These are phyloP conservation scores for Trematomus bernacchii DNA, from an alignment of 2,797 vertebrate genomes.

Conservation along the genomic window DNA sequence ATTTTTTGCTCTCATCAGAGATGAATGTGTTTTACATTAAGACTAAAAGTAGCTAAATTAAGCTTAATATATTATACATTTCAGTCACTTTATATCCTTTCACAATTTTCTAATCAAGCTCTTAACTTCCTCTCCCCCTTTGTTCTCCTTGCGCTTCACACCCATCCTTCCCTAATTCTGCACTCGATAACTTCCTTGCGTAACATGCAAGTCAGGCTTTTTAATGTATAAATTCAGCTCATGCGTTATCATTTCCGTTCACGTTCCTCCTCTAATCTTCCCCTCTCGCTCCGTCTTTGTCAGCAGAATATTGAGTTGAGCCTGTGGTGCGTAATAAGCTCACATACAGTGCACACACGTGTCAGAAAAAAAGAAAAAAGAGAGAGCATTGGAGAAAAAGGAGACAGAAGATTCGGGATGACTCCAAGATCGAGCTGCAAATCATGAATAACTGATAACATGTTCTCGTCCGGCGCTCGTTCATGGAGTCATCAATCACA, in stretches of 20 bases:
- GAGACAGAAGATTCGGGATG: conserved; percentile 41
- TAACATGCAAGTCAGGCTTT: conserved; percentile 34
- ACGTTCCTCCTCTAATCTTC: conserved; percentile 41
- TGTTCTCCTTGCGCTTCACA: conserved; percentile 14
- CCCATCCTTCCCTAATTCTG: neutral
- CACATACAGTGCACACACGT: neutral
- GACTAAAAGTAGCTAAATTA: conserved; percentile 48
- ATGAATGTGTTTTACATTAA: conserved; percentile 37
- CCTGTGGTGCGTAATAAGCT: neutral
- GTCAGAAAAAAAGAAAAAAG: neutral
- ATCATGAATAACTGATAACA: conserved; percentile 59
- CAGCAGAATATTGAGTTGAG: conserved; percentile 64
- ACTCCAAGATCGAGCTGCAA: conserved; percentile 40
- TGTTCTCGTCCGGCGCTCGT: conserved; percentile 33
- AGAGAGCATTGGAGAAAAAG: neutral
- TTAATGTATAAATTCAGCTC: conserved; percentile 57
- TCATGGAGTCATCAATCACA: conserved; percentile 60
- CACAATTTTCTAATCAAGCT: conserved; percentile 30
- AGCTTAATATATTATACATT: conserved; percentile 57
- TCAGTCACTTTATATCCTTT: conserved; percentile 49
- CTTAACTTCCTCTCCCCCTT: conserved; percentile 10
- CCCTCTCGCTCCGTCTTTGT: conserved; percentile 44
- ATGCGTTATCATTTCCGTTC: conserved; percentile 48
- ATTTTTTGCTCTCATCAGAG: conserved; percentile 6
- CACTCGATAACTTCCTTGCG: neutral